A percentile compares a stretch with the other conserved stretches of the same genome.
Evolutionary conservation across 2,797 vertebrate species (phyloP).

Genomic region (Muscicapa striata): DNA sequence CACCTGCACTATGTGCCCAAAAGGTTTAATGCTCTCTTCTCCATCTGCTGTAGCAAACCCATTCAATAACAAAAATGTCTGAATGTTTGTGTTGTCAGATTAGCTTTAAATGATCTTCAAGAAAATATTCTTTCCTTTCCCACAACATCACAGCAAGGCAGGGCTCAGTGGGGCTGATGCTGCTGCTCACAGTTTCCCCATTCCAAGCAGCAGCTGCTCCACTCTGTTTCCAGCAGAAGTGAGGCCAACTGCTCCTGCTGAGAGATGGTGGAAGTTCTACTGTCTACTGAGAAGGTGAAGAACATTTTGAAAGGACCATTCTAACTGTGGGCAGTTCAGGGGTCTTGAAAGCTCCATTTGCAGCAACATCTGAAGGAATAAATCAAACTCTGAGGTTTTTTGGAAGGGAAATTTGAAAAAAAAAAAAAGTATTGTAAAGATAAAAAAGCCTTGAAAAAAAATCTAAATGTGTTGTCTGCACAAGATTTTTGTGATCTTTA

Average conservation of each 20-base stretch:
- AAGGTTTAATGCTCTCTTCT: not conserved
- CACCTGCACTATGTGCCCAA: not conserved
- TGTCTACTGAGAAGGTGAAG: not conserved
- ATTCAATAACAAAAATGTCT: not conserved
- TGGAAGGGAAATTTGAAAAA: not conserved
- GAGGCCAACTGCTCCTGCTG: not conserved
- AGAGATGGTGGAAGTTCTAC: not conserved
- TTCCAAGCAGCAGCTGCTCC: not conserved
- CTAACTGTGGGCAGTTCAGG: not conserved
- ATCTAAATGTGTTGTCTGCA: not conserved
- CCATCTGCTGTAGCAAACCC: not conserved
- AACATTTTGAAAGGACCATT: not conserved
- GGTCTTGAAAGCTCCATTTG: not conserved
- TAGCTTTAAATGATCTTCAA: not conserved
- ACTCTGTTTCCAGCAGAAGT: not conserved
- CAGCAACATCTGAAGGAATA: not conserved
- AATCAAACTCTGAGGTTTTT: accelerated
- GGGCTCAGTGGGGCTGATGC: not conserved
- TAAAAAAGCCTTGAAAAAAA: not conserved
- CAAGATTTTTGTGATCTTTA: not conserved
- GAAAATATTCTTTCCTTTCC: constrained; percentile 30
- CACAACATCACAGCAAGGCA: not conserved
- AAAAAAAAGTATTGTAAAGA: not conserved
- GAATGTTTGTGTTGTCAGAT: constrained; percentile 4
- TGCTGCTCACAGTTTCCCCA: not conserved